Base-by-base conservation (phyloP, 2,888 invertebrate species). In the Hydropsyche betteni region DNA sequence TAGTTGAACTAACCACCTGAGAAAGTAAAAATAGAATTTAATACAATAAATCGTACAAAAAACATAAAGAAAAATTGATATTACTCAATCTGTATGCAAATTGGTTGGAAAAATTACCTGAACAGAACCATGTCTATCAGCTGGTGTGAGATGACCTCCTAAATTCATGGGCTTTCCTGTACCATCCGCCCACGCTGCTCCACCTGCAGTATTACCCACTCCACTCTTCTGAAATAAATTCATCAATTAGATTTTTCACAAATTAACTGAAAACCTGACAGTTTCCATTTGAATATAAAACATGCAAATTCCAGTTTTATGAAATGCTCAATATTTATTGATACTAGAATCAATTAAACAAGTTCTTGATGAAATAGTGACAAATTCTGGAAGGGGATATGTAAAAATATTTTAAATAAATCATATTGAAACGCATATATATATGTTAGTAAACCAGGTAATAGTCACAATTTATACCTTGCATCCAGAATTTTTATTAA, bases 1-100 rank as follows among this genome's bases (percentile, higher is more conserved):
- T 98, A 80, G 97, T 97, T 80, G 98, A 98, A 87, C 96, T 97
- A 83, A 98, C 97, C 89, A 98, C 98, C 95, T 96, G 89, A 8
- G 44, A 8, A 34, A 79, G 81, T 79, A 75, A 80, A 76, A 75
- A 77, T 75, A 78, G 51, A 24, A 76, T 33, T 64, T 58, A 50
- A 38, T 24, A 52, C 51, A 16, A 24, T 51, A n/a, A 58, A 44
- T 10, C 38, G 61, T 69, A 38, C 44, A 84, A 34, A 75, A 58
- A 84, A 82, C 81, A 83, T 82, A 81, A 84, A 79, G 14, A 69
- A 12, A 58, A 58, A 24, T 24, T 24, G 4, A 24, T 8, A 6
- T 58, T 1, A 8, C 1, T 6, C 8, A 44, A 8, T 44, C 3
- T 2, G 44, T 44, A 44, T 44, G 44, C 86, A 89, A 24, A 24